phyloP scores from a whole-genome alignment of 2,888 invertebrate genomes.

The Acholoe squamosa region DNA sequence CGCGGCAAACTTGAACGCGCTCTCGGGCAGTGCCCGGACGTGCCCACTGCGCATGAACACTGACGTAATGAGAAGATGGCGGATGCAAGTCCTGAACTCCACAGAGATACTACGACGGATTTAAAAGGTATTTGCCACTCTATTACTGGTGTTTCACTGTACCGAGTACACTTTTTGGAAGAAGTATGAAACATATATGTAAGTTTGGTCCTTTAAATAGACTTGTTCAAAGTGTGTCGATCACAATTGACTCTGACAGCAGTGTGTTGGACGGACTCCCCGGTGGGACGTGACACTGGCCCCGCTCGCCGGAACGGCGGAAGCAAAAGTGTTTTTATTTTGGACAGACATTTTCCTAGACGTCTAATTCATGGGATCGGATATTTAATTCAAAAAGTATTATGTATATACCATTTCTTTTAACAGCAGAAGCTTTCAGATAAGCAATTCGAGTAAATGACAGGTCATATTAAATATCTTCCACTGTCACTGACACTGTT shows the following conservation, averaged over 20 bases:
- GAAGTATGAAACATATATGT: too few relatives aligned
- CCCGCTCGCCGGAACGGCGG: slow-evolving; percentile 2
- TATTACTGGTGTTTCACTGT: neutral
- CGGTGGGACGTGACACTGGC: slow-evolving; percentile 1
- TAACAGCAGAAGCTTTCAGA: too few relatives aligned
- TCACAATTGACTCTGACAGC: neutral
- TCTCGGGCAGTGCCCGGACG: slow-evolving; percentile 15
- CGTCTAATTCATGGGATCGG: too few relatives aligned
- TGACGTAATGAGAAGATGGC: slow-evolving; percentile 43
- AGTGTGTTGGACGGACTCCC: neutral
- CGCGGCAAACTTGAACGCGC: neutral
- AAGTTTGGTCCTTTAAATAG: too few relatives aligned
- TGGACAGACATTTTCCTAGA: neutral
- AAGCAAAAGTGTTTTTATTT: neutral
- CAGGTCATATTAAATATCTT: neutral
- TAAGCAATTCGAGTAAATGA: neutral
- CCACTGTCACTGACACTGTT: too few relatives aligned
- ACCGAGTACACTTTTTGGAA: neutral
- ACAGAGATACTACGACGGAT: neutral
- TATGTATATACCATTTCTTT: too few relatives aligned
- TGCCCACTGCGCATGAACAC: neutral
- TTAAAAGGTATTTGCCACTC: neutral
- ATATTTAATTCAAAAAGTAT: too few relatives aligned
- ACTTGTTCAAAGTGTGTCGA: too few relatives aligned
- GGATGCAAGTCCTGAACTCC: neutral